Conservation (phyloP, 2,797 vertebrate genomes). For the Sardinella longiceps region DNA sequence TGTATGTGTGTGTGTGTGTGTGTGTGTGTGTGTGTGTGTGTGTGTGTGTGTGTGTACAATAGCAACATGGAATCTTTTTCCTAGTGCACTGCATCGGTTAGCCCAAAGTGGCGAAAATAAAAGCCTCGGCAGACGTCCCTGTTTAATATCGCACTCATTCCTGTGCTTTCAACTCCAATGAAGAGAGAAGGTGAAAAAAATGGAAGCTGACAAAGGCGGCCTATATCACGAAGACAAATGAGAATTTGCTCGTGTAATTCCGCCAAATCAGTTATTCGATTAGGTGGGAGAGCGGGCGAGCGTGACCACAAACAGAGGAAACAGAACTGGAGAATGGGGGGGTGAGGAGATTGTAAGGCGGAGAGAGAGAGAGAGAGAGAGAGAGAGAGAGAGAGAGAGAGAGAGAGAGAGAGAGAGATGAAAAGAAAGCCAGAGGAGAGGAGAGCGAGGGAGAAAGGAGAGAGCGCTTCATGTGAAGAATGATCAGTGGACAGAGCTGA, state of each 20-base stretch:
- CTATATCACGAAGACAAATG: slow-evolving; percentile 24
- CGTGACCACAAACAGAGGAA: not conserved
- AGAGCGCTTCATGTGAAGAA: not conserved
- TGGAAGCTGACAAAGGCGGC: slow-evolving; percentile 13
- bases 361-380: not conserved
- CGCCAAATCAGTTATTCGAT: slow-evolving; percentile 29
- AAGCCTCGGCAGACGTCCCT: not conserved
- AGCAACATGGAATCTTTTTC: not conserved
- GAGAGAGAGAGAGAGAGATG: not conserved
- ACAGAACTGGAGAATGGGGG: not conserved
- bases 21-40: too few species aligned
- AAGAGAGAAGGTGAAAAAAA: slow-evolving; percentile 10
- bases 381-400: not conserved
- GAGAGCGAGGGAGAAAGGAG: not conserved
- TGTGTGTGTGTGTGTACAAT: not conserved
- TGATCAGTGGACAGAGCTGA: not conserved
- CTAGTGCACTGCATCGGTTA: not conserved
- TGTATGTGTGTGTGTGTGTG: too few species aligned
- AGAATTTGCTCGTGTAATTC: slow-evolving; percentile 29
- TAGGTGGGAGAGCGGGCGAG: not conserved
- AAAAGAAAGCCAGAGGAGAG: too few species aligned
- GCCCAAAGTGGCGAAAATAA: not conserved
- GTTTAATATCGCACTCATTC: slow-evolving; percentile 14
- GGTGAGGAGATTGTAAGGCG: not conserved
- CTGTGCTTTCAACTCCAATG: not conserved